phyloP scores from a whole-genome alignment of 2,113 vertebrate species.

The Columbina picui region DNA sequence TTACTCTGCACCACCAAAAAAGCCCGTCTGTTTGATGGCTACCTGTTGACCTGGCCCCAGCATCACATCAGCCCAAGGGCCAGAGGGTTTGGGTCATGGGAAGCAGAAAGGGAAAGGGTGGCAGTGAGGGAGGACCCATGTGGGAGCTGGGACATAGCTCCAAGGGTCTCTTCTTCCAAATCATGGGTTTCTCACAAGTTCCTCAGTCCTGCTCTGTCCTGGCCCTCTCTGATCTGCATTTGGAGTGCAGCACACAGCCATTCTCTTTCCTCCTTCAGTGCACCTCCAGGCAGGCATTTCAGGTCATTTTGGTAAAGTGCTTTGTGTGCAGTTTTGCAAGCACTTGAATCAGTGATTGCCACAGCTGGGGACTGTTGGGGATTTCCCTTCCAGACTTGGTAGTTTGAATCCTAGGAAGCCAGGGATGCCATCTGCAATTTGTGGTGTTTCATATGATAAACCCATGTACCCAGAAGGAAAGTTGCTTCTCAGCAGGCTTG shows the following conservation, averaged over 20 bases:
- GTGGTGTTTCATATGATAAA: neutral
- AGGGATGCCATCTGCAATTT: neutral
- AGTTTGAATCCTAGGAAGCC: neutral
- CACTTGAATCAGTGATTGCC: neutral
- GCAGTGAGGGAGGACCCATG: rapidly evolving
- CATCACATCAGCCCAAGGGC: rapidly evolving
- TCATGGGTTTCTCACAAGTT: neutral
- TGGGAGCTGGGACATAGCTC: neutral
- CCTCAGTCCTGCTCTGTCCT: neutral
- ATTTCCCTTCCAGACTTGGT: neutral
- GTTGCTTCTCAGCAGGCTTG: neutral
- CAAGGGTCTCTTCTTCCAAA: neutral
- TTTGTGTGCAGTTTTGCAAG: neutral
- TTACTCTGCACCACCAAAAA: rapidly evolving
- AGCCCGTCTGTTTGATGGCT: neutral
- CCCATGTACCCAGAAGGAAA: neutral
- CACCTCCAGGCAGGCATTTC: neutral
- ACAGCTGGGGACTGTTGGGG: neutral
- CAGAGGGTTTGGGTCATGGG: neutral
- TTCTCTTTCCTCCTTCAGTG: neutral
- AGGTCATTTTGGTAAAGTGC: neutral
- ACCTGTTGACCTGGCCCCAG: neutral
- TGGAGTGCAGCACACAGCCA: neutral
- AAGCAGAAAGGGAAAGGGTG: neutral
- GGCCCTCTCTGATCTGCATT: neutral